Evolutionary conservation across 2,888 invertebrate species (phyloP).

Genomic region (Julus scandinavius): DNA sequence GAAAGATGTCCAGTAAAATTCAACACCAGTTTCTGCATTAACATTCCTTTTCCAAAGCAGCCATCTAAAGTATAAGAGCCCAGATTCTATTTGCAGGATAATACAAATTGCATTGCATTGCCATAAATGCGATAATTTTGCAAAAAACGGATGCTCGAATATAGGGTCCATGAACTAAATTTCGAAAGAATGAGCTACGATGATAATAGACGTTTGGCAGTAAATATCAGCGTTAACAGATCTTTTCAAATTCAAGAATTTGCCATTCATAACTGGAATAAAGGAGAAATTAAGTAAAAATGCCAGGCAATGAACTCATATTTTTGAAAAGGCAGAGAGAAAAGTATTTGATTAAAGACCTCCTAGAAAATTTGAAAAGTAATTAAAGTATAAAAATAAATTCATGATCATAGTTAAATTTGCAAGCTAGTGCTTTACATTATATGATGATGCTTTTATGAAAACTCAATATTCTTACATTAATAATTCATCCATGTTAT

Average conservation of each 20-base stretch:
- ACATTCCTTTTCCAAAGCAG: background rate
- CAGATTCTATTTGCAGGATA: background rate
- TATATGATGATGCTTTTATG: background rate
- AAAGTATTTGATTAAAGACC: background rate
- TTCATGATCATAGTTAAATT: background rate
- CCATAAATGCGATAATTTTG: background rate
- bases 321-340: background rate
- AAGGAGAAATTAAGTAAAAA: background rate
- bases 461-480: background rate
- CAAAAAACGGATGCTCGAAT: background rate
- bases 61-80: background rate
- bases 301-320: background rate
- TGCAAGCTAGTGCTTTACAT: background rate
- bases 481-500: background rate
- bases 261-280: background rate
- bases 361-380: background rate
- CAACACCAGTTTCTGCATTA: background rate
- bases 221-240: constrained; percentile 7
- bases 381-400: background rate
- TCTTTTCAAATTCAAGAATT: background rate
- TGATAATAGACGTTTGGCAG: background rate
- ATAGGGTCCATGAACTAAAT: background rate
- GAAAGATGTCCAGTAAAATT: background rate
- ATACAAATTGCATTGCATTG: background rate
- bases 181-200: background rate